Conservation (phyloP, 2,888 invertebrate species). For the Eristalis arbustorum region DNA sequence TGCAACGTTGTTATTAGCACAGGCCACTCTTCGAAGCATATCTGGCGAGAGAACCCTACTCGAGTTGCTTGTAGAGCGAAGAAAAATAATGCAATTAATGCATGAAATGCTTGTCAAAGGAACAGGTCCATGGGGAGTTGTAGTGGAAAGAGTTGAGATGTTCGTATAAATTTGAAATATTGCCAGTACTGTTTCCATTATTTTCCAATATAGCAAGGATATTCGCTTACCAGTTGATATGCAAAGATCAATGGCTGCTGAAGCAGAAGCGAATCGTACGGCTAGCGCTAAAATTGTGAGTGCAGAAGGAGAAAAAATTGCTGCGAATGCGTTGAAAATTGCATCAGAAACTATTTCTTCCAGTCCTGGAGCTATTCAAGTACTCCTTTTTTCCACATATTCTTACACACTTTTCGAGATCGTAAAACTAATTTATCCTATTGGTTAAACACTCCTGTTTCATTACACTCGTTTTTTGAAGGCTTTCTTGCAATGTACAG, state of each 20-base stretch:
- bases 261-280: slow-evolving; percentile 85
- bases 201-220: slow-evolving; percentile 79
- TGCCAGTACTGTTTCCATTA: background rate
- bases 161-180: slow-evolving; percentile 75
- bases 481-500: no score
- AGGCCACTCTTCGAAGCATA: slow-evolving; percentile 91
- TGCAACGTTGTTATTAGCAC: slow-evolving; percentile 89
- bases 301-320: slow-evolving; percentile 85
- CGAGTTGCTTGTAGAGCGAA: slow-evolving; percentile 95
- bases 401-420: background rate
- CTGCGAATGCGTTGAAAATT: slow-evolving; percentile 83
- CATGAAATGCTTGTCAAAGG: slow-evolving; percentile 90
- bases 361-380: slow-evolving; percentile 81
- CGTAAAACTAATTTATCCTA: no score
- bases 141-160: slow-evolving; percentile 96
- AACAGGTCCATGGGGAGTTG: slow-evolving; percentile 93
- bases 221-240: slow-evolving; percentile 82
- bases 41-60: slow-evolving; percentile 93
- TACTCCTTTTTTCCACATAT: background rate
- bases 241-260: slow-evolving; percentile 86
- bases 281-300: slow-evolving; percentile 86
- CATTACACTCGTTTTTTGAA: no score
- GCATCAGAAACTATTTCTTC: slow-evolving; percentile 84
- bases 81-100: slow-evolving; percentile 93
- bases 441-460: no score